These are phyloP conservation scores for Pseudococcus jackbeardsleyi DNA, from an alignment of 2,888 invertebrate species.

Conservation along the genomic window DNA sequence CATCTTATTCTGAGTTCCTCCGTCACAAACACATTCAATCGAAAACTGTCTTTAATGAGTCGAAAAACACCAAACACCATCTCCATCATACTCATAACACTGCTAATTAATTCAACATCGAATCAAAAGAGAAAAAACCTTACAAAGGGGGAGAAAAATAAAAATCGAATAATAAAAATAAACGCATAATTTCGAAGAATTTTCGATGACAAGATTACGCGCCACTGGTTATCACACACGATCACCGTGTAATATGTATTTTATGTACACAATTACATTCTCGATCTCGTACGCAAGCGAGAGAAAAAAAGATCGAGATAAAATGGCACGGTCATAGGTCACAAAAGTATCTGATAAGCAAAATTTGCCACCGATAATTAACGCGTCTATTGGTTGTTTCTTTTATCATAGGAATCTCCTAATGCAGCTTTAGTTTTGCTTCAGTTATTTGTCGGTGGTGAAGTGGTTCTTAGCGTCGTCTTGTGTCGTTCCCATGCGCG, in stretches of 20 bases:
- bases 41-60: no score
- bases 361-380: conserved; percentile 40
- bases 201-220: not conserved
- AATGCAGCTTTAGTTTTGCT: conserved; percentile 48
- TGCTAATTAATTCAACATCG: no score
- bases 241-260: not conserved
- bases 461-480: conserved; percentile 17
- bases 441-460: conserved; percentile 44
- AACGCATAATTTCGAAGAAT: not conserved
- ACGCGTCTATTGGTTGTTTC: conserved; percentile 23
- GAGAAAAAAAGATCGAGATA: not conserved
- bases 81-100: no score
- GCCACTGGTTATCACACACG: not conserved
- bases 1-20: no score
- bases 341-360: conserved; percentile 6
- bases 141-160: no score
- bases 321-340: conserved; percentile 52
- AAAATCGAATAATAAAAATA: not conserved
- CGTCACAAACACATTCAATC: no score
- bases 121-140: no score
- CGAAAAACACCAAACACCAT: no score
- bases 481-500: not conserved
- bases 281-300: not conserved
- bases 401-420: conserved; percentile 43
- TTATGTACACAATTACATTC: no score